These are phyloP conservation scores for Okapia johnstoni DNA, from an alignment of 2,113 vertebrate species.

Conservation along the genomic window DNA sequence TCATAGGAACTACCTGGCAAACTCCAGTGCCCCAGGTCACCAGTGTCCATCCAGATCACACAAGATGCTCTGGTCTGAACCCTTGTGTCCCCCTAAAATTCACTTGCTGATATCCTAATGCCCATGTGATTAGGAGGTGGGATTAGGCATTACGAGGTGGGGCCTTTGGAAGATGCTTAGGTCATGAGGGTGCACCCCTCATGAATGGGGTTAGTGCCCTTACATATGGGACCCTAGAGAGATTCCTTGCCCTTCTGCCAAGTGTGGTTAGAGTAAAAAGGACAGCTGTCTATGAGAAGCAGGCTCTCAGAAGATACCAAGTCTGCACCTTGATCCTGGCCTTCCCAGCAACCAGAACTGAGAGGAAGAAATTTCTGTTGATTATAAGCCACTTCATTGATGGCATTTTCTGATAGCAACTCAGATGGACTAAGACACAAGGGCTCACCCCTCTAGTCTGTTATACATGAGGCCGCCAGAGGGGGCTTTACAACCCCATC, in stretches of 20 bases:
- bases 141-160: not conserved
- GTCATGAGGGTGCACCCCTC: not conserved
- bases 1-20: not conserved
- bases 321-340: not conserved
- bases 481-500: not conserved
- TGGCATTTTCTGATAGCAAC: not conserved
- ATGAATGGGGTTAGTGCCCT: not conserved
- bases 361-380: not conserved
- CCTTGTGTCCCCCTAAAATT: not conserved
- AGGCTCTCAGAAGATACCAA: not conserved
- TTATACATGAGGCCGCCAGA: accelerated
- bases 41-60: not conserved
- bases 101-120: not conserved
- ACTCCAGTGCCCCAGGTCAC: not conserved
- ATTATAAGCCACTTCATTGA: not conserved
- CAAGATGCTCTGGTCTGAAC: not conserved
- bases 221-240: not conserved
- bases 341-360: not conserved
- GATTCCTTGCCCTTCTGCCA: not conserved
- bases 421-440: not conserved
- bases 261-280: not conserved
- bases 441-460: too few species aligned
- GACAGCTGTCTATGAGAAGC: not conserved
- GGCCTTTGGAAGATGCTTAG: not conserved
- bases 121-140: not conserved